A percentile compares a stretch with the other conserved stretches of the same genome.
phyloP scores from a whole-genome alignment of 1,140 invertebrate species.

The Amyelois transitella region DNA sequence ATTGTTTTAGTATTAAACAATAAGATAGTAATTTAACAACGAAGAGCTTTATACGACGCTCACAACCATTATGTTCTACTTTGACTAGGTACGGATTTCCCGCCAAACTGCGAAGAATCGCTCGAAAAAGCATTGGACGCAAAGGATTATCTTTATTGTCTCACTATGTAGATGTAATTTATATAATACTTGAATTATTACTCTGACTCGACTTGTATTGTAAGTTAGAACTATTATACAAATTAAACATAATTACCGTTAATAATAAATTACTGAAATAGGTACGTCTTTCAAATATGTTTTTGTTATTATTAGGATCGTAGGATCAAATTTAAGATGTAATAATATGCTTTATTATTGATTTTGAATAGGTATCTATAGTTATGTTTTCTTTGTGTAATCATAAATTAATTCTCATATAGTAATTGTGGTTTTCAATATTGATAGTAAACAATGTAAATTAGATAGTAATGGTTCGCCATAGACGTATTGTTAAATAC shows the following conservation, averaged over 20 bases:
- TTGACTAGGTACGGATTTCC: too few relatives aligned
- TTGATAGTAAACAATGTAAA: slow-evolving; percentile 49
- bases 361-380: slow-evolving; percentile 21
- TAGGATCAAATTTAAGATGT: slow-evolving; percentile 31
- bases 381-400: slow-evolving; percentile 34
- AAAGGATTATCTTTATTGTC: slow-evolving; percentile 25
- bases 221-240: slow-evolving; percentile 47
- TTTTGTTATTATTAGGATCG: slow-evolving; percentile 40
- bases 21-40: too few relatives aligned
- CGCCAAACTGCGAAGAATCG: too few relatives aligned
- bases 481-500: slow-evolving; percentile 44
- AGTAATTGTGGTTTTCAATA: slow-evolving; percentile 55
- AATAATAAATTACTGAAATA: slow-evolving; percentile 23
- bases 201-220: slow-evolving; percentile 23
- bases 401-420: slow-evolving; percentile 28
- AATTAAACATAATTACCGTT: slow-evolving; percentile 44
- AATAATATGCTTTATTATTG: slow-evolving; percentile 26
- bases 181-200: slow-evolving; percentile 14
- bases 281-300: slow-evolving; percentile 47
- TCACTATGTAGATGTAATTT: slow-evolving; percentile 8
- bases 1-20: too few relatives aligned
- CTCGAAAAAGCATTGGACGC: too few relatives aligned
- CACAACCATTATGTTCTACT: too few relatives aligned
- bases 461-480: slow-evolving; percentile 53
- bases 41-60: too few relatives aligned